phyloP scores from a whole-genome alignment of 92 coral and sea anemone genomes.

The Bergia sp. region DNA sequence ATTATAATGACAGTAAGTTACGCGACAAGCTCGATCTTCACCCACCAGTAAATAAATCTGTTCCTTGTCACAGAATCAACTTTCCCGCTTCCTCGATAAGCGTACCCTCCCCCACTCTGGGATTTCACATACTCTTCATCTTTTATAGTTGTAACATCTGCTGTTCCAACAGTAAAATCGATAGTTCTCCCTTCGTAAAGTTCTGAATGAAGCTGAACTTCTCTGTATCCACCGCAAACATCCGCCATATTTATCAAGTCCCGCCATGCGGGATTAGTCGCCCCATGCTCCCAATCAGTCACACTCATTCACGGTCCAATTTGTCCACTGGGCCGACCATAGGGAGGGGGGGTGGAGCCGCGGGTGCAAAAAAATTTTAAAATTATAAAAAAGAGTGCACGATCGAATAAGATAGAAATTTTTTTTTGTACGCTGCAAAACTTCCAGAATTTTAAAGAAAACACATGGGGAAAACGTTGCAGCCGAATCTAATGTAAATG shows the following conservation, averaged over 20 bases:
- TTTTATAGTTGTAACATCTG: slow-evolving; percentile 73
- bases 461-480: too few relatives aligned
- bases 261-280: slow-evolving; percentile 56
- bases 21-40: not conserved
- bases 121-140: slow-evolving; percentile 79
- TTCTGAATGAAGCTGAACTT: slow-evolving; percentile 73
- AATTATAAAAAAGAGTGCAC: too few relatives aligned
- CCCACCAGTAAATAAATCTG: slow-evolving; percentile 94
- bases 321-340: too few relatives aligned
- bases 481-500: too few relatives aligned
- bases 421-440: too few relatives aligned
- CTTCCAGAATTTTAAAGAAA: too few relatives aligned
- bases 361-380: too few relatives aligned
- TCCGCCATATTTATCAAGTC: slow-evolving; percentile 88
- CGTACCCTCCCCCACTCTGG: slow-evolving; percentile 85
- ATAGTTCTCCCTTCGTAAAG: slow-evolving; percentile 54
- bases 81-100: slow-evolving; percentile 70
- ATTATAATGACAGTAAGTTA: not conserved
- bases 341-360: too few relatives aligned
- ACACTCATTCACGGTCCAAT: not conserved
- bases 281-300: slow-evolving; percentile 1
- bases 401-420: too few relatives aligned
- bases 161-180: slow-evolving; percentile 72
- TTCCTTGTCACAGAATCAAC: slow-evolving; percentile 77
- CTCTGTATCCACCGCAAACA: slow-evolving; percentile 69